These are phyloP conservation scores for Oscheius myriophilus DNA, from an alignment of 2,888 invertebrate genomes.

Conservation along the genomic window DNA sequence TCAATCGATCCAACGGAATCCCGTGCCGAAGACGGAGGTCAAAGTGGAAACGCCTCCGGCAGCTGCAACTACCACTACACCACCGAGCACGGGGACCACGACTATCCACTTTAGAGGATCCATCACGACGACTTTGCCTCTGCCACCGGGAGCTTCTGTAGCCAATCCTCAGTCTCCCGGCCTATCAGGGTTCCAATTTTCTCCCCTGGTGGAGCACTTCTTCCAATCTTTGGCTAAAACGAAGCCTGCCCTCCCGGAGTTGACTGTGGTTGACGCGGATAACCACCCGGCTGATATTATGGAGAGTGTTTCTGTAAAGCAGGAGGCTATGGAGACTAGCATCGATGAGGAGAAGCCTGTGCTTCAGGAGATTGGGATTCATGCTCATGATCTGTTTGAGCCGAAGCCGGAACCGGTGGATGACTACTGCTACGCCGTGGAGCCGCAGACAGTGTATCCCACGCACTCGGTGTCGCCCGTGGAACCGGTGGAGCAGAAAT, in stretches of 20 bases:
- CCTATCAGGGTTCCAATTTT: conserved; percentile 67
- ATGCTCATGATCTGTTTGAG: conserved; percentile 34
- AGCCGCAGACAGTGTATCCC: not conserved
- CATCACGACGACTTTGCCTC: conserved; percentile 24
- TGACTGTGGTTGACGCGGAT: conserved; percentile 16
- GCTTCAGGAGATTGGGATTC: conserved; percentile 1
- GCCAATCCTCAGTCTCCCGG: conserved; percentile 35
- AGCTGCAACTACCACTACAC: not conserved
- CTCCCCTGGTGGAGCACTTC: conserved; percentile 70
- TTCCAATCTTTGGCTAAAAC: conserved; percentile 23
- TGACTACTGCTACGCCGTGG: conserved; percentile 39
- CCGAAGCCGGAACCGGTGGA: conserved; percentile 51
- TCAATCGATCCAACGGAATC: conserved; percentile 7
- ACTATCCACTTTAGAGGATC: conserved; percentile 31
- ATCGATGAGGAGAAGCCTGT: conserved; percentile 23
- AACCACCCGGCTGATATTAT: conserved; percentile 8
- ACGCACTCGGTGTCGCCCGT: not conserved
- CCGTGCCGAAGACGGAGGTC: not conserved
- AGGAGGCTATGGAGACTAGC: not conserved
- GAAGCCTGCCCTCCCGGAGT: conserved; percentile 13
- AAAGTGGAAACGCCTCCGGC: not conserved
- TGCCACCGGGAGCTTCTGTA: conserved; percentile 6
- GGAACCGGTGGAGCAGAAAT: not conserved
- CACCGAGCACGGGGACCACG: conserved; percentile 4
- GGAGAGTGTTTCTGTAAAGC: conserved; percentile 17